Conservation (phyloP, 2,888 invertebrate genomes). For the Chalcosyrphus nemorum region DNA sequence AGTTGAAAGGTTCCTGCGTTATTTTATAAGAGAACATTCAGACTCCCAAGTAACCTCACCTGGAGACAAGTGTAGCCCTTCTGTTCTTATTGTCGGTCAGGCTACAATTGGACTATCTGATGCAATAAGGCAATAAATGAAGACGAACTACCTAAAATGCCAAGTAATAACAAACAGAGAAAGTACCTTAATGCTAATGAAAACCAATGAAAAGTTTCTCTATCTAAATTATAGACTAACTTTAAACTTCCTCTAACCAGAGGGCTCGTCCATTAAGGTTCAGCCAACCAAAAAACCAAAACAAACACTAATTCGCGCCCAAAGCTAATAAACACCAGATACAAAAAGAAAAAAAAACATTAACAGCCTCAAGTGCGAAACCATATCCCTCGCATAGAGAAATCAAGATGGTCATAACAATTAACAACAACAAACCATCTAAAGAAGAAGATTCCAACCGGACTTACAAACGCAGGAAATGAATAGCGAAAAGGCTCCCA, state of each 20-base stretch:
- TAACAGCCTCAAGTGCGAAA: neutral
- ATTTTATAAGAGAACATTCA: too few relatives aligned
- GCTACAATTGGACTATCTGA: too few relatives aligned
- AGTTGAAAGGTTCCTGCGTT: too few relatives aligned
- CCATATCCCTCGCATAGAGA: neutral
- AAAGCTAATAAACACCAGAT: neutral
- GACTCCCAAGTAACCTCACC: too few relatives aligned
- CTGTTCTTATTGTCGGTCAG: too few relatives aligned
- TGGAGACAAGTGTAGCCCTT: too few relatives aligned
- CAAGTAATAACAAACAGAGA: neutral
- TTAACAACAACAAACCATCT: neutral
- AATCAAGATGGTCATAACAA: neutral
- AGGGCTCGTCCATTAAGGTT: neutral
- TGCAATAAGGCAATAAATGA: too few relatives aligned
- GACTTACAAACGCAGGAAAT: constrained; percentile 8
- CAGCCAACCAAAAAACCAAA: neutral
- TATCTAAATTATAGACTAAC: neutral
- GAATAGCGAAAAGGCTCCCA: constrained; percentile 20
- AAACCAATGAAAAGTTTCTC: neutral
- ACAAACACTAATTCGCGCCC: neutral
- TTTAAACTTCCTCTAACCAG: neutral
- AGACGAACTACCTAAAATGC: too few relatives aligned
- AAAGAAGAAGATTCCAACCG: constrained; percentile 10
- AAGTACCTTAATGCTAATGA: neutral
- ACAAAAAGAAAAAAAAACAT: too few relatives aligned